A percentile compares a stretch with the other conserved stretches of the same genome.
phyloP scores from a whole-genome alignment of 2,888 invertebrate species.

The Chrysolina oricalcia region DNA sequence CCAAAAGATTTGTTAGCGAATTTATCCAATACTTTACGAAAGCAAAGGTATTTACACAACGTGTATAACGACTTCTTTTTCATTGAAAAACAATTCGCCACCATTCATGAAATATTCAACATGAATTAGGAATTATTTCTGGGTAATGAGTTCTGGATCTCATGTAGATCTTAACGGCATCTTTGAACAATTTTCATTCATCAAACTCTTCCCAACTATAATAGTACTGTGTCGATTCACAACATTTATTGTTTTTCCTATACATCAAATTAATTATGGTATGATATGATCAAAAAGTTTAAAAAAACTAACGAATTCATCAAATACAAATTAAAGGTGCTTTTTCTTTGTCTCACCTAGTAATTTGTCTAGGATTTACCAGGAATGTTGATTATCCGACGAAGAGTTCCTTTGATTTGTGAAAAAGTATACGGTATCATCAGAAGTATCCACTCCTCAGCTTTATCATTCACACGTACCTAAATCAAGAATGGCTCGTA shows the following conservation, averaged over 20 bases:
- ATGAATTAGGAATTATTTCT: neutral
- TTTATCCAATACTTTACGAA: no score
- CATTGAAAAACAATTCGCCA: neutral
- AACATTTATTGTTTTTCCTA: neutral
- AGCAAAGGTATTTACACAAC: no score
- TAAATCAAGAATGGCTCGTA: no score
- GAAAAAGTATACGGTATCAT: neutral
- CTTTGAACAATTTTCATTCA: neutral
- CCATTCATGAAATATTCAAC: neutral
- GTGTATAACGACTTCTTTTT: neutral
- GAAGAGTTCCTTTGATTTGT: neutral
- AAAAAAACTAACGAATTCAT: neutral
- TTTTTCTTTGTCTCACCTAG: no score
- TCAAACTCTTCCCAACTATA: neutral
- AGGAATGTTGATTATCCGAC: neutral
- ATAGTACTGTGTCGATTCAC: neutral
- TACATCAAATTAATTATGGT: neutral
- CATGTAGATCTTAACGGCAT: neutral
- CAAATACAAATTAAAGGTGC: no score
- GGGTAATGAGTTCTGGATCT: neutral
- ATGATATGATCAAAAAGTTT: neutral
- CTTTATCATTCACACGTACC: no score
- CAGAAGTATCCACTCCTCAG: neutral
- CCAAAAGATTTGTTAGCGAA: no score
- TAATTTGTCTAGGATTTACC: neutral